phyloP scores from a whole-genome alignment of 2,113 vertebrate species.

The Hymenochirus boettgeri region DNA sequence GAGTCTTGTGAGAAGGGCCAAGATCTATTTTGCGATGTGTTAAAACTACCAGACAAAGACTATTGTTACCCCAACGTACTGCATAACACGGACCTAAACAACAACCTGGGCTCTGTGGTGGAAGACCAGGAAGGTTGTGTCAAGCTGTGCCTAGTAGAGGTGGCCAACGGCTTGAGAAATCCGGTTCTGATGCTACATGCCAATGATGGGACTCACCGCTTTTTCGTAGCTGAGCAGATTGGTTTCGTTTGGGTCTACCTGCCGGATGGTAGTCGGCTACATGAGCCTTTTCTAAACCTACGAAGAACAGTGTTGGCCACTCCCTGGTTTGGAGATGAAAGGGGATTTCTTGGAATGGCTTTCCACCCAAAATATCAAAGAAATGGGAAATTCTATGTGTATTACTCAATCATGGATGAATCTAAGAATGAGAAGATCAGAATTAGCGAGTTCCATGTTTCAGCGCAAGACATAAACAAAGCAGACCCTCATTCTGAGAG shows the following conservation, averaged over 20 bases:
- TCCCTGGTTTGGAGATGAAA: conserved; percentile 73
- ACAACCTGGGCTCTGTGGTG: conserved; percentile 59
- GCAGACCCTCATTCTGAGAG: conserved; percentile 74
- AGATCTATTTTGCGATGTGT: conserved; percentile 62
- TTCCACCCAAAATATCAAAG: conserved; percentile 71
- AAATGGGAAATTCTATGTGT: conserved; percentile 77
- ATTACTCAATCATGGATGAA: conserved; percentile 67
- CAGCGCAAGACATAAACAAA: conserved; percentile 64
- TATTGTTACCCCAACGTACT: conserved; percentile 77
- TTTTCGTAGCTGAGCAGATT: conserved; percentile 75
- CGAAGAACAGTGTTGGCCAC: conserved; percentile 69
- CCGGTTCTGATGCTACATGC: conserved; percentile 71
- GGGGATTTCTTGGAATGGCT: conserved; percentile 77
- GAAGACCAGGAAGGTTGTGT: conserved; percentile 65
- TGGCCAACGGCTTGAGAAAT: conserved; percentile 73
- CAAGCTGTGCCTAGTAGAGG: conserved; percentile 72
- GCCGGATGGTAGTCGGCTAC: conserved; percentile 61
- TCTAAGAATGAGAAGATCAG: conserved; percentile 66
- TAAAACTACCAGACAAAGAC: conserved; percentile 68
- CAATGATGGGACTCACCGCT: conserved; percentile 62
- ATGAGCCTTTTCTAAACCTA: conserved; percentile 76
- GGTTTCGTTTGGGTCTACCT: conserved; percentile 78
- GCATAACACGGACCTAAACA: conserved; percentile 58
- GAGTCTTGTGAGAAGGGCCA: conserved; percentile 48
- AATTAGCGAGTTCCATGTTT: conserved; percentile 74